Evolutionary conservation across 2,113 vertebrate species (phyloP), one percentile per base, ranked within the genome.

Genomic region (Lathamus discolor): DNA sequence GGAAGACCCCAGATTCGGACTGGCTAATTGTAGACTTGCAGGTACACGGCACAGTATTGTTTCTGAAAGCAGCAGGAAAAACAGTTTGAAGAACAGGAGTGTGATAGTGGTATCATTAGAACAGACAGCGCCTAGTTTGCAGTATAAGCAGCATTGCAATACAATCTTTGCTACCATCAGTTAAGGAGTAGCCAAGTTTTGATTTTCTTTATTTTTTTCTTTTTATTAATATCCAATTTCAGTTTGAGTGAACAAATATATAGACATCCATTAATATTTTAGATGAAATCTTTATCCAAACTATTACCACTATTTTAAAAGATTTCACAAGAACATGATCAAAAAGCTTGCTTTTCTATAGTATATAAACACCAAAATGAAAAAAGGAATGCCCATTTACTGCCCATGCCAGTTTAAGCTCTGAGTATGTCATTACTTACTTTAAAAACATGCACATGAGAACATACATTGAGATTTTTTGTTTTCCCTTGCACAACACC

Each of bases 401-500:
- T 59, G 33, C 22, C 13, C 22, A 35, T 23, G 33, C 9, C 57
- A 52, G 24, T n/a, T 77, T 61, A 72, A 95, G 52, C 31, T 76
- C 44, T 2, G 8, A 59, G 25, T 29, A 70, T 29, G 49, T 54
- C 18, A 0, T 41, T 57, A 51, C 25, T 66, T 81, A 37, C 49
- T 86, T 82, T 11, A 11, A 90, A 92, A 87, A 85, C 4, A 37
- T 6, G 80, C 67, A 87, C 43, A 37, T 64, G 69, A 92, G 69
- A 93, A 75, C 2, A 8, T 25, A 78, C 55, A 57, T 8, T 49
- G 44, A 92, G 69, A 69, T 85, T 88, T 96, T 95, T 88, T 88
- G 89, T 84, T 94, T 93, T 96, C 83, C 46, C n/a, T 78, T 79
- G 80, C 90, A 86, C 91, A 86, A 61, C 52, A 84, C 82, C 33